These are phyloP conservation scores for Sorex araneus DNA, from an alignment of 2,113 vertebrate species.

Conservation along the genomic window DNA sequence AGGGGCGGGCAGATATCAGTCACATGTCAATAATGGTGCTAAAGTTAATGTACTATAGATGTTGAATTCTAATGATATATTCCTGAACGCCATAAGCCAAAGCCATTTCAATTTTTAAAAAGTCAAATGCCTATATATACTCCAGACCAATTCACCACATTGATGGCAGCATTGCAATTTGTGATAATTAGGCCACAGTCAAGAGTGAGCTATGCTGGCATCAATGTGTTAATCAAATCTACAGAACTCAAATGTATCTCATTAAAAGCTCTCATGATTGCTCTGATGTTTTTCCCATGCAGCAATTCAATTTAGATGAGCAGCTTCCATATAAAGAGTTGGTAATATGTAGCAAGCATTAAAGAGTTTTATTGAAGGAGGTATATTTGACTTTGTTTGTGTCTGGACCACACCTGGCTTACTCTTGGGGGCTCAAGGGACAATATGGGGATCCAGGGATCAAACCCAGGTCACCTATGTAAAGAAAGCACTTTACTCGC, in stretches of 20 bases:
- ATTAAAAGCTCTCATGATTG: not conserved
- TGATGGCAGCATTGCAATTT: no score
- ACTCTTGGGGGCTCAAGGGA: not conserved
- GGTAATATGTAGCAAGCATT: not conserved
- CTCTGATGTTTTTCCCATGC: not conserved
- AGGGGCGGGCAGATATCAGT: not conserved
- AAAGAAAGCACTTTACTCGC: not conserved
- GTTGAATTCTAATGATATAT: not conserved
- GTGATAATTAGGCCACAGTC: no score
- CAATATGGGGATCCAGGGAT: not conserved
- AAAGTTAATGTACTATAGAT: not conserved
- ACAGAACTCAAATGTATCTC: conserved; percentile 38
- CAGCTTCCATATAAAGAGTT: not conserved
- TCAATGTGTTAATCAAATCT: not conserved
- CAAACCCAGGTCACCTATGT: not conserved
- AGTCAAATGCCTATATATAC: not conserved
- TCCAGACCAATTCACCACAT: not conserved
- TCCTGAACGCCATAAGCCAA: not conserved
- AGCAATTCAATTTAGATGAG: not conserved
- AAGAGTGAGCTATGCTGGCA: no score
- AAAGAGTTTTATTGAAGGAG: not conserved
- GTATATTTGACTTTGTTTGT: not conserved
- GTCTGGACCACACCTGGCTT: no score
- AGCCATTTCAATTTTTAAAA: not conserved
- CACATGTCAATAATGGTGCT: not conserved